A percentile compares a stretch with the other conserved stretches of the same genome.
Conservation (phyloP, 64 coral and sea anemone species). For the Actinia equina region DNA sequence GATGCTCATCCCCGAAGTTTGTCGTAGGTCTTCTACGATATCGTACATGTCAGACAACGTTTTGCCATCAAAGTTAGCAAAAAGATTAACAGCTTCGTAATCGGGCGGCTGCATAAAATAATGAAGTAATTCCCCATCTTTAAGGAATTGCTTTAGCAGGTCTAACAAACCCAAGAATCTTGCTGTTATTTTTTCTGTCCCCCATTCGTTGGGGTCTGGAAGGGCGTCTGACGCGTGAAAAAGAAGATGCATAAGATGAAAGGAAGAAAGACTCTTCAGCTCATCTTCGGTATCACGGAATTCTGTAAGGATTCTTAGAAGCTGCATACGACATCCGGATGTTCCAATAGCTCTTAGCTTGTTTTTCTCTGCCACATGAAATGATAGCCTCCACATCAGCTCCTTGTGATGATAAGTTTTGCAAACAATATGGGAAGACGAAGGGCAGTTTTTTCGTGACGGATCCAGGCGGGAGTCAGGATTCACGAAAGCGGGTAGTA, state of each 20-base stretch:
- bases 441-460: constrained; percentile 67
- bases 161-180: constrained; percentile 71
- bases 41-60: constrained; percentile 92
- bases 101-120: constrained; percentile 99
- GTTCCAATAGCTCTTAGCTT: constrained; percentile 81
- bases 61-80: constrained; percentile 82
- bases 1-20: constrained; percentile 53
- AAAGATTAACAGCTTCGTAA: constrained; percentile 84
- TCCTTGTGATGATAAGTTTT: constrained; percentile 63
- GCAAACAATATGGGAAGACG: constrained; percentile 80
- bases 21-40: constrained; percentile 72
- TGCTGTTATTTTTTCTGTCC: constrained; percentile 66
- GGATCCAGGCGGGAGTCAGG: constrained; percentile 74
- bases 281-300: constrained; percentile 87
- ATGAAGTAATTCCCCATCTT: constrained; percentile 70
- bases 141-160: constrained; percentile 46
- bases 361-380: constrained; percentile 91
- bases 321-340: constrained; percentile 82
- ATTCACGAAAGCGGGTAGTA: constrained; percentile 87
- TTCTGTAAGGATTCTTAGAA: constrained; percentile 88
- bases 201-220: constrained; percentile 76
- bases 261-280: constrained; percentile 78
- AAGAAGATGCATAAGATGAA: constrained; percentile 87
- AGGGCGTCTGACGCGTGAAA: constrained; percentile 82
- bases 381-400: constrained; percentile 77